Conservation (phyloP, 1,140 invertebrate species). For the Drosophila ananassae region DNA sequence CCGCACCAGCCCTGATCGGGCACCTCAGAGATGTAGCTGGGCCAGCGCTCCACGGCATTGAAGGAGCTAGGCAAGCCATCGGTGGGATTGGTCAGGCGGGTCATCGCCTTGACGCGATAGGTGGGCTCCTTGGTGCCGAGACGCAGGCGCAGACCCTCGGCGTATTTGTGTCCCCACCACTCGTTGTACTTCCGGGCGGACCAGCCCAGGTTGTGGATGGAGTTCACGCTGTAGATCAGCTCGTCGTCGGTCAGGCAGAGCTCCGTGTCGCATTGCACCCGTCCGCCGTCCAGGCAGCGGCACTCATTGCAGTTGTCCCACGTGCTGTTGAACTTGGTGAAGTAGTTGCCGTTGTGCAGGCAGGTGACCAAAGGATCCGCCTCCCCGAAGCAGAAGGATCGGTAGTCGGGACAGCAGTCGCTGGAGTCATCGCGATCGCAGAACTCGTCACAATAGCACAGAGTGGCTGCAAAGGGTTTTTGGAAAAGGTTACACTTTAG, state of each 20-base stretch:
- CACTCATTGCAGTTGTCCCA: conserved; percentile 91
- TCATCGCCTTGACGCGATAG: conserved; percentile 88
- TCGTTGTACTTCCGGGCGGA: conserved; percentile 90
- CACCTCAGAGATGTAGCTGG: conserved; percentile 88
- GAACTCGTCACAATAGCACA: conserved; percentile 97
- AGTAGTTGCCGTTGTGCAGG: conserved; percentile 67
- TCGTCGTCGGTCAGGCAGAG: conserved; percentile 90
- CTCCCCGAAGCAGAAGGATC: conserved; percentile 87
- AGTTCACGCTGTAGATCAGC: conserved; percentile 88
- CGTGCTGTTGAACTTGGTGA: conserved; percentile 72
- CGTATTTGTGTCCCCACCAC: conserved; percentile 93
- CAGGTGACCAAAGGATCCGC: conserved; percentile 63
- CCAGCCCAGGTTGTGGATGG: conserved; percentile 87
- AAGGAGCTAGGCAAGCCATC: conserved; percentile 87
- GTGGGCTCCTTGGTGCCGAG: conserved; percentile 87
- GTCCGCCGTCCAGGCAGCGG: conserved; percentile 86
- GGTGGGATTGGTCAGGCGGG: conserved; percentile 87
- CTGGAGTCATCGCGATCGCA: conserved; percentile 89
- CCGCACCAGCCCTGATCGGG: conserved; percentile 96
- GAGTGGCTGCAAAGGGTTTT: conserved; percentile 85
- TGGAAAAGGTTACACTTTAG: neutral
- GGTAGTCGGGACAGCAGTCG: conserved; percentile 96
- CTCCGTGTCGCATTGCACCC: conserved; percentile 89
- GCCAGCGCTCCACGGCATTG: conserved; percentile 90
- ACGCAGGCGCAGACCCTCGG: conserved; percentile 90